Percentiles rank a stretch among this genome's conserved stretches.
Conservation (phyloP, 2,113 vertebrate species). For the Prunella himalayana region DNA sequence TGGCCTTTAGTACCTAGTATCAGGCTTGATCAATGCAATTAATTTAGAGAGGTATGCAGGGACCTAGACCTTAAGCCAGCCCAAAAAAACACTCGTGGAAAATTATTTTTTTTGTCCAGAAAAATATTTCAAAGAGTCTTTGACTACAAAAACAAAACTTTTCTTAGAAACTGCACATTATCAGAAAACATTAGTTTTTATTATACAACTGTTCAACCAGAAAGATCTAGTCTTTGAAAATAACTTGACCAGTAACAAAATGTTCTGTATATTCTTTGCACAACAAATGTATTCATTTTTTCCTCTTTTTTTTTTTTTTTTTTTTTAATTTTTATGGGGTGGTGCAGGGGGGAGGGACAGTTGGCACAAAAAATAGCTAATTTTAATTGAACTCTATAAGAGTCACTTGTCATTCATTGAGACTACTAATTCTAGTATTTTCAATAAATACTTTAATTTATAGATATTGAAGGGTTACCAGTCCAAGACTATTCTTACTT, state of each 20-base stretch:
- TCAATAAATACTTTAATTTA: background rate
- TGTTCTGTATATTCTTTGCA: background rate
- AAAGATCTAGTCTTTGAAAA: background rate
- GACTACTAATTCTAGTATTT: background rate
- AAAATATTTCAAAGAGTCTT: background rate
- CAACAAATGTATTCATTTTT: background rate
- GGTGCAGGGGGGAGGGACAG: accelerated
- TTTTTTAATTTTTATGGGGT: background rate
- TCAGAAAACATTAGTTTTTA: background rate
- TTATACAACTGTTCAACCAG: background rate
- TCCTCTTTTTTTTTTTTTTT: accelerated
- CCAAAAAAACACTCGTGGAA: background rate
- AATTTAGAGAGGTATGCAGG: background rate
- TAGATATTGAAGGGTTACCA: background rate
- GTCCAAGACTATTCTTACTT: background rate
- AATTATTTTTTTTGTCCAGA: background rate
- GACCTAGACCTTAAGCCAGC: background rate
- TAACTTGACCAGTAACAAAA: background rate
- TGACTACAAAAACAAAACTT: background rate
- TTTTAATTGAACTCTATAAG: background rate
- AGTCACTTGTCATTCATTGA: background rate
- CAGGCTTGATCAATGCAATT: background rate
- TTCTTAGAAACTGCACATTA: background rate
- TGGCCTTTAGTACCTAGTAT: background rate
- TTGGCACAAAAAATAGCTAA: background rate